Evolutionary conservation across 1,140 invertebrate genomes (phyloP).

Genomic region (Oncopeltus fasciatus): DNA sequence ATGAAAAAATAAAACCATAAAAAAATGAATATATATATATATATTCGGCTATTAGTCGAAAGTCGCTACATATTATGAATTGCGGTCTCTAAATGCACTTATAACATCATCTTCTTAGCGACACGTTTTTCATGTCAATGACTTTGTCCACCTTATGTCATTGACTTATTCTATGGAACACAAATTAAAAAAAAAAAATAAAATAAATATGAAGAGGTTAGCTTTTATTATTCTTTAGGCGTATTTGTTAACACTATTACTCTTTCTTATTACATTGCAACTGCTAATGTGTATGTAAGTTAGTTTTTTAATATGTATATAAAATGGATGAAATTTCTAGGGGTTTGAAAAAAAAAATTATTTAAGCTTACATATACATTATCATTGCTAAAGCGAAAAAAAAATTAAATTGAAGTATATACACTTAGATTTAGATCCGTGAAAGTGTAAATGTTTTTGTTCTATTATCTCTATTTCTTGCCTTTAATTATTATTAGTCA

Average conservation of each 20-base stretch:
- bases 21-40: too few relatives aligned
- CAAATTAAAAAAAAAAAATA: not conserved
- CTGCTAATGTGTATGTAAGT: slow-evolving; percentile 11
- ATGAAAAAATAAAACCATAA: not conserved
- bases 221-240: slow-evolving; percentile 2
- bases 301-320: slow-evolving; percentile 4
- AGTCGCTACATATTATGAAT: not conserved
- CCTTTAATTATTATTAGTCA: not conserved
- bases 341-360: not conserved
- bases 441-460: slow-evolving; percentile 6
- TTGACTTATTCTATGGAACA: not conserved
- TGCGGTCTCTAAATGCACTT: slow-evolving; percentile 16
- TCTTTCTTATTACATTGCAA: slow-evolving; percentile 10
- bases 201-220: not conserved
- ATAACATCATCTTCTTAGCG: slow-evolving; percentile 16
- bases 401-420: slow-evolving; percentile 4
- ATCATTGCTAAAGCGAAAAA: not conserved
- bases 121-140: not conserved
- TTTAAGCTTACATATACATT: slow-evolving; percentile 10
- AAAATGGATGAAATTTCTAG: not conserved
- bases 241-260: slow-evolving; percentile 20
- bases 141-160: not conserved
- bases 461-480: not conserved
- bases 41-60: not conserved
- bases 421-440: slow-evolving; percentile 9